Evolutionary conservation across 2,797 vertebrate genomes (phyloP).

Genomic region (Cirrhinus molitorella): DNA sequence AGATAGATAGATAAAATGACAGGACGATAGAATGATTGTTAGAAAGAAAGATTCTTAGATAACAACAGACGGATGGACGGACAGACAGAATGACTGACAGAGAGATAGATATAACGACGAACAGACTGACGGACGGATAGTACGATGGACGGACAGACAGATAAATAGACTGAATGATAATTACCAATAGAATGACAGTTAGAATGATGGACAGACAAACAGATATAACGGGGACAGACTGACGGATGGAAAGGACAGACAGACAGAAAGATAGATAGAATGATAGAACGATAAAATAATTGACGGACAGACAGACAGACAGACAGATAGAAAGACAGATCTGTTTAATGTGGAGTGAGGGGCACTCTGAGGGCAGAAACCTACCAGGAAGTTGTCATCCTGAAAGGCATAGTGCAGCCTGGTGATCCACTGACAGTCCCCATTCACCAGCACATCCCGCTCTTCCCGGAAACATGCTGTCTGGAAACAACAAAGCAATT

Average conservation of each 20-base stretch:
- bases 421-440: conserved; percentile 98
- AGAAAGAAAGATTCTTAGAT: no score
- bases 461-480: conserved; percentile 99
- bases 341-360: background rate
- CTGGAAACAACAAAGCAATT: conserved; percentile 68
- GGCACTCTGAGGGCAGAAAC: conserved; percentile 16
- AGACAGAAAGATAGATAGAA: background rate
- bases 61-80: no score
- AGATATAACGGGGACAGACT: background rate
- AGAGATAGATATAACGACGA: no score
- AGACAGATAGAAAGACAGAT: no score
- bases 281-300: no score
- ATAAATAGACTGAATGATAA: background rate
- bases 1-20: background rate
- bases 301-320: no score
- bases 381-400: conserved; percentile 97
- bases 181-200: background rate
- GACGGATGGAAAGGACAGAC: background rate
- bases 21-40: no score
- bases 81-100: background rate
- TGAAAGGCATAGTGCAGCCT: conserved; percentile 98
- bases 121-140: background rate
- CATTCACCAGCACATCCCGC: conserved; percentile 94
- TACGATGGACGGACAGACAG: background rate
- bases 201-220: background rate